phyloP scores from a whole-genome alignment of 2,113 vertebrate species.

The Alouatta palliata region DNA sequence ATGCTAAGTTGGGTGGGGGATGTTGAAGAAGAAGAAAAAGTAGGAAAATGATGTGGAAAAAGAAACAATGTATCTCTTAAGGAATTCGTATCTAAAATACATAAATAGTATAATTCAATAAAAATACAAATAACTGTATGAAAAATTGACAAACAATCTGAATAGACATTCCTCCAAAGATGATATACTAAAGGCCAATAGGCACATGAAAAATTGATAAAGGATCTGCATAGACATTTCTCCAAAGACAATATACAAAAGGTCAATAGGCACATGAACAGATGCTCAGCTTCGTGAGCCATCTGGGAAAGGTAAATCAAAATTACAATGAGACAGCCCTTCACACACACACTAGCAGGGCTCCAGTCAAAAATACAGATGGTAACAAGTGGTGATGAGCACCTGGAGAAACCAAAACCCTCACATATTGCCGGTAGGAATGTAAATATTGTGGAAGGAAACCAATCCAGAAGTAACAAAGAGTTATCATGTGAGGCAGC shows the following conservation, averaged over 20 bases:
- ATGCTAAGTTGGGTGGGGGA: background rate
- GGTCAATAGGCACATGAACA: background rate
- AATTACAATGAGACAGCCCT: background rate
- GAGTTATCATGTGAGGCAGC: background rate
- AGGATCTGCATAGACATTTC: background rate
- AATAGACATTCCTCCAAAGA: background rate
- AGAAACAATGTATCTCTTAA: background rate
- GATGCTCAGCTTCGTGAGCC: background rate
- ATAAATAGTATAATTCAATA: background rate
- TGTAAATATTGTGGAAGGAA: background rate
- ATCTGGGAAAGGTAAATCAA: background rate
- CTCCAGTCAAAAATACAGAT: background rate
- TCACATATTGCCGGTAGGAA: background rate
- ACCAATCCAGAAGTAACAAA: background rate
- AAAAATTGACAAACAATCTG: background rate
- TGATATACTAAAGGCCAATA: background rate
- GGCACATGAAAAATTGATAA: conserved; percentile 1
- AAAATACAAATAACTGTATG: background rate
- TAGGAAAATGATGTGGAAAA: background rate
- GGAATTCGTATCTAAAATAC: background rate
- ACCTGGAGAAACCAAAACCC: background rate
- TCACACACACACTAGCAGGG: background rate
- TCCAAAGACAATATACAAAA: background rate
- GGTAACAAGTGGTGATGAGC: background rate
- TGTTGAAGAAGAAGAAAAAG: background rate